Evolutionary conservation across 2,797 vertebrate species (phyloP).

Genomic region (Bovichtus variegatus): DNA sequence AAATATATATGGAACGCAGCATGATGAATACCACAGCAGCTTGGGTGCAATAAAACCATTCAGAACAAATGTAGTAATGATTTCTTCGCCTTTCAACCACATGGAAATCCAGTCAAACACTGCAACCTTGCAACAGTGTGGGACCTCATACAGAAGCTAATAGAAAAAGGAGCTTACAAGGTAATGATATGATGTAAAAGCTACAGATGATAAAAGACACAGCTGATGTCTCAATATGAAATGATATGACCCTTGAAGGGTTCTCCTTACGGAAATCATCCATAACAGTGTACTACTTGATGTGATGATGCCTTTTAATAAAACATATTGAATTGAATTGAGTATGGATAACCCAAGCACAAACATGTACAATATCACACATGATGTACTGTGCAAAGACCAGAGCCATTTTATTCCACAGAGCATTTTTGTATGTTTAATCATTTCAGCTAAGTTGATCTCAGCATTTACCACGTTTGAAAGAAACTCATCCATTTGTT

Average conservation of each 20-base stretch:
- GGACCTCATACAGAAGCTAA: constrained; percentile 1
- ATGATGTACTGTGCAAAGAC: neutral
- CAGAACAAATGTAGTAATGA: constrained; percentile 36
- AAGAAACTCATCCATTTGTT: neutral
- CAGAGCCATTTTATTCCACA: neutral
- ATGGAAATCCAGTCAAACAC: constrained; percentile 29
- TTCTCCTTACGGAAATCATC: neutral
- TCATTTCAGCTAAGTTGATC: neutral
- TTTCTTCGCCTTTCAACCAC: constrained; percentile 41
- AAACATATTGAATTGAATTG: no score
- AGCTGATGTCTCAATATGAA: neutral
- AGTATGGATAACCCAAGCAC: neutral
- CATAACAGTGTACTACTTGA: neutral
- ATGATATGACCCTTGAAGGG: neutral
- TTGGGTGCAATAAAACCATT: constrained; percentile 37
- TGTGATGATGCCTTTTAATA: no score
- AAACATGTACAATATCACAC: neutral
- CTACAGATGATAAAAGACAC: constrained; percentile 8
- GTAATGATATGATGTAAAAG: constrained; percentile 14
- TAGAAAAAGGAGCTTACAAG: constrained; percentile 5
- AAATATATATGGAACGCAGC: constrained; percentile 33
- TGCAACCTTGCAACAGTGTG: constrained; percentile 7
- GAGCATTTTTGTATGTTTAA: neutral
- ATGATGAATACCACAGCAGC: constrained; percentile 28
- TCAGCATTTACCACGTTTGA: neutral